Evolutionary conservation across 2,888 invertebrate species (phyloP), one percentile per base, ranked within the genome.

Genomic region (Lepetodrilus schrolli): DNA sequence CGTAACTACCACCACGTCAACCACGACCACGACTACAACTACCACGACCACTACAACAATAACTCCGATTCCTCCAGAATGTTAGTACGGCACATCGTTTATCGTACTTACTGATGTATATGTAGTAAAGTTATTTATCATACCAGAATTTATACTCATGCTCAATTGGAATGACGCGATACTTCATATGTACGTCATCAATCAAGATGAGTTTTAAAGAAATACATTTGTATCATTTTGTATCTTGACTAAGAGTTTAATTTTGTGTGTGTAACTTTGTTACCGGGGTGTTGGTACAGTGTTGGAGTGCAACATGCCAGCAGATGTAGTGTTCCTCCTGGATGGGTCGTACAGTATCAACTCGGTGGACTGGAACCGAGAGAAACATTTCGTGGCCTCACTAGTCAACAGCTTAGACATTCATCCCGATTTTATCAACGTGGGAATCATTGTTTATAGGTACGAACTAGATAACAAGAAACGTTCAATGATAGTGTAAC

Each of bases 321-420:
- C 84, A 0, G 86, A 86, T 70, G 80, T 86, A 8, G 78, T 85
- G 73, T 82, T 86, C 30, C 76, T 86, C 3, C 34, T 86, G 20
- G 85, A 86, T 70, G 86, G 85, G n/a, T 83, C 83, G 2, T 82
- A 84, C 78, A 84, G 84, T 66, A 86, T 86, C 26, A 78, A 82
- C 21, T 73, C 77, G 7, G 66, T 72, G 8, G 83, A 86, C 71
- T 86, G 86, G 86, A 74, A 75, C 66, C 79, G 77, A 65, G 81
- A 79, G 58, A 76, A 82, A 47, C 73, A 81, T 47, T 86, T 86
- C 72, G 83, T 85, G 17, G 78, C 83, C 49, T 76, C 81, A 10
- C 82, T 86, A 47, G 80, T 86, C 51, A 75, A 78, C 36, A 80
- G 82, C 17, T 47, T 68, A 3, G 43, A 68, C 26, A 47, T 68